phyloP scores from a whole-genome alignment of 2,797 vertebrate species.

The Dromococcyx pavoninus region DNA sequence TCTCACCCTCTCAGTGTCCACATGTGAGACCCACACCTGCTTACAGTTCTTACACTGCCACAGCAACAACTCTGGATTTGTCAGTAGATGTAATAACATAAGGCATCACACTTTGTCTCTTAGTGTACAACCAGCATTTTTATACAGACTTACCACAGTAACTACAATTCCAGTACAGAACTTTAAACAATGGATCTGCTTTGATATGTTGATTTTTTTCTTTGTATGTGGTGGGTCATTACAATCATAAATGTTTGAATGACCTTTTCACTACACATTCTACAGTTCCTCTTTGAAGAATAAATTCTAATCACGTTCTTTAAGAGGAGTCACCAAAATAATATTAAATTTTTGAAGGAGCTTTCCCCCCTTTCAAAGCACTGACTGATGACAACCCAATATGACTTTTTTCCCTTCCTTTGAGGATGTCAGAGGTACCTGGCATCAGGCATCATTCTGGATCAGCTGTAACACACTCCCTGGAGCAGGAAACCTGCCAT shows the following conservation, averaged over 20 bases:
- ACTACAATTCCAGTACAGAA: not conserved
- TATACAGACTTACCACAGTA: not conserved
- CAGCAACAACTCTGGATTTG: not conserved
- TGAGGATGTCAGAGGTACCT: not conserved
- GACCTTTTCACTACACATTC: not conserved
- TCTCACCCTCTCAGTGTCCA: not conserved
- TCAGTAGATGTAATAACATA: not conserved
- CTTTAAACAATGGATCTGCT: not conserved
- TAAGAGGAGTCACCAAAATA: not conserved
- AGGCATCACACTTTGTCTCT: too few species aligned
- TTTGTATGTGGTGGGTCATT: not conserved
- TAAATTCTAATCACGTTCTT: not conserved
- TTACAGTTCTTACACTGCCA: not conserved
- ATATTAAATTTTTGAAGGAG: constrained; percentile 21
- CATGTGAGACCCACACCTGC: not conserved
- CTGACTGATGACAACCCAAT: not conserved
- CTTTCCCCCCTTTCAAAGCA: not conserved
- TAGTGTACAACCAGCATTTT: not conserved
- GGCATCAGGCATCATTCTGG: too few species aligned
- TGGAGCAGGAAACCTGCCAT: not conserved
- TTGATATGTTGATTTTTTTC: not conserved
- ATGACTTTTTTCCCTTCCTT: constrained; percentile 5
- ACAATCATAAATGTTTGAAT: not conserved
- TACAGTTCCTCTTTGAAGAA: not conserved
- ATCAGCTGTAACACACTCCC: not conserved